Evolutionary conservation across 2,888 invertebrate genomes (phyloP).

Genomic region (Xestia ashworthii): DNA sequence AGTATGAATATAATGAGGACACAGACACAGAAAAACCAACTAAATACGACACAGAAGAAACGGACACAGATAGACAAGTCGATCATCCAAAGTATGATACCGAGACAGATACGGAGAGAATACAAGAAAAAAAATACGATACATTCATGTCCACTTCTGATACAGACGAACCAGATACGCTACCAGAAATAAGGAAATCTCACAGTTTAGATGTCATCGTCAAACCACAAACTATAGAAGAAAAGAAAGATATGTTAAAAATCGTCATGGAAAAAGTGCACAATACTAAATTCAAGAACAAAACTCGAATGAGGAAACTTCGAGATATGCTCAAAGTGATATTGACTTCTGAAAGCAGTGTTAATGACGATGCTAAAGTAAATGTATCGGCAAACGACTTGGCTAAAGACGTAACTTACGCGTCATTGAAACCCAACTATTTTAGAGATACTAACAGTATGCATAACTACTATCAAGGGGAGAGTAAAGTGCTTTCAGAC

Average conservation of each 20-base stretch:
- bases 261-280: constrained; percentile 75
- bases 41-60: constrained; percentile 53
- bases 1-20: constrained; percentile 57
- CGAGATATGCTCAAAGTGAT: constrained; percentile 76
- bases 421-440: constrained; percentile 73
- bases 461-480: constrained; percentile 74
- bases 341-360: constrained; percentile 79
- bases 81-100: constrained; percentile 54
- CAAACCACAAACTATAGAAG: constrained; percentile 68
- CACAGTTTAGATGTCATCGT: constrained; percentile 52
- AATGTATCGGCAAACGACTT: constrained; percentile 67
- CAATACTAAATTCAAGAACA: constrained; percentile 70
- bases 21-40: constrained; percentile 56
- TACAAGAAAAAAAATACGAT: constrained; percentile 40
- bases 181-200: constrained; percentile 55
- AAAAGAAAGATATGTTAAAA: constrained; percentile 79
- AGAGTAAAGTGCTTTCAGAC: constrained; percentile 63
- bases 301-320: constrained; percentile 72
- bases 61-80: constrained; percentile 43
- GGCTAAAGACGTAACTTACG: constrained; percentile 72
- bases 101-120: constrained; percentile 49
- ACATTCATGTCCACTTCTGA: constrained; percentile 59
- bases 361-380: constrained; percentile 67
- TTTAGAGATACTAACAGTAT: constrained; percentile 76
- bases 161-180: constrained; percentile 60